Evolutionary conservation across 1,140 invertebrate species (phyloP).

Genomic region (Matsumurasca onukii): DNA sequence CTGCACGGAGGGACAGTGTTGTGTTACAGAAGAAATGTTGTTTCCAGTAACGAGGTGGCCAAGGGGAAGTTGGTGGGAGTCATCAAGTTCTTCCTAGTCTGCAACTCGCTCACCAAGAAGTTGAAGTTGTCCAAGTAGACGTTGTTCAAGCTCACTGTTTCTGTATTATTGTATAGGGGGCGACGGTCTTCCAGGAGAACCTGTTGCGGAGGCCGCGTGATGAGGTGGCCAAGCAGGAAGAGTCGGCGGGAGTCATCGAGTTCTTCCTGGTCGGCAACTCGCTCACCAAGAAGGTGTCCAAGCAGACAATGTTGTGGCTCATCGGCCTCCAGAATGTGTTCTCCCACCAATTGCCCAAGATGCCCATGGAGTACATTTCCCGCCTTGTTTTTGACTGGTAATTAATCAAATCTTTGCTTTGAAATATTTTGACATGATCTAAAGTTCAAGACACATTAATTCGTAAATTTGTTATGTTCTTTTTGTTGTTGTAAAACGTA

Average conservation of each 20-base stretch:
- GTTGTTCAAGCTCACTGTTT: constrained; percentile 81
- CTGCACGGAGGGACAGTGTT: no score
- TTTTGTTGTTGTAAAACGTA: no score
- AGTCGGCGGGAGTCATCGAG: constrained; percentile 84
- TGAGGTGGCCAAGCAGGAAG: constrained; percentile 87
- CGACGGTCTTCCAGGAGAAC: constrained; percentile 75
- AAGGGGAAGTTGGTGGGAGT: constrained; percentile 81
- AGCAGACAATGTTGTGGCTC: constrained; percentile 91
- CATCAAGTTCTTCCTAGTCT: constrained; percentile 92
- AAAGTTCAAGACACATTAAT: no score
- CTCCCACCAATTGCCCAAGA: constrained; percentile 91
- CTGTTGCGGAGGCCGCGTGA: constrained; percentile 68
- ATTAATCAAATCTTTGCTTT: no score
- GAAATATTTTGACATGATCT: no score
- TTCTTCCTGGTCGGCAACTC: constrained; percentile 95
- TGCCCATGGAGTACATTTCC: constrained; percentile 98
- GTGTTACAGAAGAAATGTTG: no score
- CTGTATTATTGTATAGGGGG: neutral
- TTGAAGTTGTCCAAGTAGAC: constrained; percentile 79
- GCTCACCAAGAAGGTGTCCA: constrained; percentile 79
- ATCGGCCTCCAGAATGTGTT: constrained; percentile 95
- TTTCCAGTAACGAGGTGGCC: constrained; percentile 87
- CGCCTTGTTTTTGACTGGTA: constrained; percentile 96
- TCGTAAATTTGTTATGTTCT: no score
- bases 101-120: constrained; percentile 80